Evolutionary conservation across 1,140 invertebrate genomes (phyloP), one percentile per base, ranked within the genome.

Genomic region (Magallana angulata): DNA sequence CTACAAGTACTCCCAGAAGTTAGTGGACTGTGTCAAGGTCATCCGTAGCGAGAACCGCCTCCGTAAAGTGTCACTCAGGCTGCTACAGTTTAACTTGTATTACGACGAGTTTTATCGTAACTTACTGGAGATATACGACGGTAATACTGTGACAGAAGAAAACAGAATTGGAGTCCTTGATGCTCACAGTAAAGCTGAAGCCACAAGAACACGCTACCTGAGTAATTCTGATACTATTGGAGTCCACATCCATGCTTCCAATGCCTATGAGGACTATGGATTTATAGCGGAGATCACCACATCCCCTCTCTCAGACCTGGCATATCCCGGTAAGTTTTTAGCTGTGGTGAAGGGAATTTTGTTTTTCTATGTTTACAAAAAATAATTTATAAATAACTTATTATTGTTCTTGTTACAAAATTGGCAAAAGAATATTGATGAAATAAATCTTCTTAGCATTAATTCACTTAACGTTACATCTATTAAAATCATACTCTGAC

Each of bases 201-300:
- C 91, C 11, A 86, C 92, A 1, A 81, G 68, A 7, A 71, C 82
- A 36, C 85, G 90, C n/a, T 94, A 92, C 82, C 60, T 87, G 11
- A 92, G 92, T 56, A 90, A 85, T n/a, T 85, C 84, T 1, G 57
- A 89, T 68, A 88, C 91, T 9, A 84, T 99, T 84, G 98, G 98
- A 92, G 95, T 99, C 3, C 97, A 98, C 93, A 94, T 99, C 12
- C 98, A 99, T 92, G 98, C 98, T 0, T 99, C 98, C 89, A 98
- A 98, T 60, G 98, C 98, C 0, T 98, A 98, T 71, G 97, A 96
- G 56, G 96, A 96, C n/a, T 97, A 99, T 94, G 99, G 99, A 85
- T 99, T 99, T 93, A 97, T 99, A 90, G 99, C 99, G 16, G 99
- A 99, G 96, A 96, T 99, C 85, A 97, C 99, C 0, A 99, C 98